Evolutionary conservation across 1,140 invertebrate genomes (phyloP).

Genomic region (Leguminivora glycinivorella): DNA sequence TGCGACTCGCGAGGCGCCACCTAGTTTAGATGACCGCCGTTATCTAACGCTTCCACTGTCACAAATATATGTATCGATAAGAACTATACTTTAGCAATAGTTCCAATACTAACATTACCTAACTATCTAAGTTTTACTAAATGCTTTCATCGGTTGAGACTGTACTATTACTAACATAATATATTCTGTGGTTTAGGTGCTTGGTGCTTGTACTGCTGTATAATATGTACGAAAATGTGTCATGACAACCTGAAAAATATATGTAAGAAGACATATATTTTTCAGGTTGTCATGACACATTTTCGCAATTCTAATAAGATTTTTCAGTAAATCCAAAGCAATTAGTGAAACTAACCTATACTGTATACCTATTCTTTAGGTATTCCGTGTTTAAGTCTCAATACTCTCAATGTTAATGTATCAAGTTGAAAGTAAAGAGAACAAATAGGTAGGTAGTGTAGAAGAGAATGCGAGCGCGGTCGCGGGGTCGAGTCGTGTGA

Average conservation of each 20-base stretch:
- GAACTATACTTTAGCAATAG: too few species aligned
- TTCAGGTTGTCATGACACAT: background rate
- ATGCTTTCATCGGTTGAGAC: background rate
- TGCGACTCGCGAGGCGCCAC: constrained; percentile 27
- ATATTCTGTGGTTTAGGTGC: too few species aligned
- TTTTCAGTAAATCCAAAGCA: background rate
- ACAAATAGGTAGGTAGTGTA: constrained; percentile 33
- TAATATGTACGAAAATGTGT: background rate
- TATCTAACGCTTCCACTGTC: constrained; percentile 32
- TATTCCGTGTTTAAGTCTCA: constrained; percentile 44
- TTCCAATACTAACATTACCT: background rate
- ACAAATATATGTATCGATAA: background rate
- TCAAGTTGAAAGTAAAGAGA: constrained; percentile 64
- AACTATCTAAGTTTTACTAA: too few species aligned
- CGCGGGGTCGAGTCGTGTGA: constrained; percentile 52
- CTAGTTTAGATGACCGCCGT: constrained; percentile 32
- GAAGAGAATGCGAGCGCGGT: constrained; percentile 61
- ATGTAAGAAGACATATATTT: too few species aligned
- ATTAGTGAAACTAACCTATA: background rate
- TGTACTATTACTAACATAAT: too few species aligned
- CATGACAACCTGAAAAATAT: background rate
- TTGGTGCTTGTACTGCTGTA: too few species aligned
- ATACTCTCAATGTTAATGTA: constrained; percentile 58
- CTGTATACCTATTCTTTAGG: background rate
- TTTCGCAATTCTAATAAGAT: constrained; percentile 4